phyloP scores from a whole-genome alignment of 2,888 invertebrate species.

The Antheraea yamamai region DNA sequence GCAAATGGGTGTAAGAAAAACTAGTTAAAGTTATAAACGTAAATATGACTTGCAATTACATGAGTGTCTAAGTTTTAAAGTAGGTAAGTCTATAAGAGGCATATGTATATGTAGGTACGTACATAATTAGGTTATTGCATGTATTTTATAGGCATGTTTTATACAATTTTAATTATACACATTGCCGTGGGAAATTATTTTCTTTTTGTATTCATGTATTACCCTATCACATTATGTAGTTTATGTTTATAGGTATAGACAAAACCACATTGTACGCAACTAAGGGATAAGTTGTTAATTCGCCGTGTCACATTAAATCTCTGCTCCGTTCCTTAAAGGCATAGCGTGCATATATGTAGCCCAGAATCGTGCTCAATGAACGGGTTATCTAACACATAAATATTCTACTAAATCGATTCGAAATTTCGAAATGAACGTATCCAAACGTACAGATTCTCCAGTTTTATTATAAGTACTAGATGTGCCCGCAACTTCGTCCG shows the following conservation, averaged over 20 bases:
- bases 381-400: no score
- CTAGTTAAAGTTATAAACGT: not conserved
- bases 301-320: no score
- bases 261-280: not conserved
- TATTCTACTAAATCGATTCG: no score
- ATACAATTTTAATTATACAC: conserved; percentile 8
- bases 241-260: not conserved
- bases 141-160: not conserved
- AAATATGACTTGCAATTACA: not conserved
- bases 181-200: conserved; percentile 5
- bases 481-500: no score
- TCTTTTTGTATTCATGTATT: not conserved
- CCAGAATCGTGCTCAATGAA: no score
- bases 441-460: no score
- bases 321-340: no score
- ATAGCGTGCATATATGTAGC: no score
- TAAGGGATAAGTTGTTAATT: no score
- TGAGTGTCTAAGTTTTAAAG: not conserved
- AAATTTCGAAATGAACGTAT: no score
- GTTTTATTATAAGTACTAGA: no score
- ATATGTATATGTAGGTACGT: not conserved
- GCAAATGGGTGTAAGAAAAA: no score
- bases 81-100: not conserved
- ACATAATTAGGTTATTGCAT: not conserved
- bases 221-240: not conserved